Base-by-base conservation (phyloP, 1,140 invertebrate genomes). In the Cotesia typhae region DNA sequence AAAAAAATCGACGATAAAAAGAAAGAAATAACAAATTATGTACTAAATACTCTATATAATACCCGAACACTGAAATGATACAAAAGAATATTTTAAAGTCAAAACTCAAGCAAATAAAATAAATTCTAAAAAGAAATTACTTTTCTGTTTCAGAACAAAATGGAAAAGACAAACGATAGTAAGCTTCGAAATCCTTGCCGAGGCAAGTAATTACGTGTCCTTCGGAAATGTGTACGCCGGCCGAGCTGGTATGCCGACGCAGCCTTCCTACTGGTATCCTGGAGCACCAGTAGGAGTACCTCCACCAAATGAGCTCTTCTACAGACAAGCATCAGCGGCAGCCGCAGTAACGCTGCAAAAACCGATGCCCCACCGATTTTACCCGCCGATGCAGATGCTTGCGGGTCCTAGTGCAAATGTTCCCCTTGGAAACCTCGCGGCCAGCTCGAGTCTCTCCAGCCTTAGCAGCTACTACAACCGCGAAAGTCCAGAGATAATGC, bases 91-190 rank as follows among this genome's bases (percentile, higher is more conserved):
- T 17, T 17, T 17, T 17, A 17, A 17, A 17, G 17, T 17, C 17
- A 17, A 17, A 17, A 17, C 1, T 17, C 17, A 17, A 17, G 17
- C 17, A 17, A 17, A 28, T 28, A 28, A 28, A 28, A 28, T 28
- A 28, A 28, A 68, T 41, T 38, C 4, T 53, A 36, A 12, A 4
- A 36, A 6, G 17, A 3, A 1, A n/a, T 28, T 52, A 68, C 81
- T 80, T 84, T 82, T 88, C 5, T 67, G 66, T 89, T 89, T 9
- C 91, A 99, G 98, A 88, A 99, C 98, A 79, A 99, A 99, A 89
- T 99, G 98, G 98, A 99, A 99, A 86, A 91, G 98, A 4, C 98
- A 99, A 87, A 98, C 97, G 2, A 96, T 97, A 0, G 97, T 99
- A 0, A 97, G 97, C 0, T 87, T 98, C 74, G 98, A 99, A 84